A percentile compares a stretch with the other conserved stretches of the same genome.
These are phyloP conservation scores for Thera britannica DNA, from an alignment of 2,888 invertebrate species.

Conservation along the genomic window DNA sequence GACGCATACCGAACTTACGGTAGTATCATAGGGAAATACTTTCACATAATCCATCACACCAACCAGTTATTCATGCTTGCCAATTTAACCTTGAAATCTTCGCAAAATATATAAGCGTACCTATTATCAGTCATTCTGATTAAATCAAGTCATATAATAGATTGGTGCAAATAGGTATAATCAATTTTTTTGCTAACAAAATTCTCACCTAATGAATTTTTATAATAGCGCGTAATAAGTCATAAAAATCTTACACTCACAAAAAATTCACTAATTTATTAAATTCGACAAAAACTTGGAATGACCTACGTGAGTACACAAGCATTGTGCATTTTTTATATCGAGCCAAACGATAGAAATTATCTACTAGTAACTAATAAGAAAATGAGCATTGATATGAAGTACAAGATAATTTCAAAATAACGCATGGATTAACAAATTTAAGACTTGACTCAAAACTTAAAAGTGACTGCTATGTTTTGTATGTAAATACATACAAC, in stretches of 20 bases:
- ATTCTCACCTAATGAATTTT: not conserved
- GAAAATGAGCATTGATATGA: not conserved
- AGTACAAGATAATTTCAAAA: not conserved
- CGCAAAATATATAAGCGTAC: no score
- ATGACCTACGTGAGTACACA: slow-evolving; percentile 17
- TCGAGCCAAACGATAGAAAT: no score
- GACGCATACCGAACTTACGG: no score
- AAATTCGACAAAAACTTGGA: slow-evolving; percentile 28
- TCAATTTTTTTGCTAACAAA: not conserved
- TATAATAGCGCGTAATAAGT: not conserved
- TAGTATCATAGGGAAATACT: no score
- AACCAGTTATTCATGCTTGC: not conserved
- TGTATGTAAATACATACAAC: no score
- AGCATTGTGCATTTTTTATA: not conserved
- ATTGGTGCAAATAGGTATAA: not conserved
- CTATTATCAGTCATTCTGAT: not conserved
- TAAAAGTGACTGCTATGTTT: no score
- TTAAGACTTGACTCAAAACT: no score
- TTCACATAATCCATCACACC: no score
- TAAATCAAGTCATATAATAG: not conserved
- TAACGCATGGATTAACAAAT: no score
- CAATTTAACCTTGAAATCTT: not conserved
- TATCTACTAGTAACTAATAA: not conserved
- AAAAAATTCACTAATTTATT: slow-evolving; percentile 12
- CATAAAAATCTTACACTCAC: not conserved